Conservation (phyloP, 2,113 vertebrate species). For the Hemicordylus capensis region DNA sequence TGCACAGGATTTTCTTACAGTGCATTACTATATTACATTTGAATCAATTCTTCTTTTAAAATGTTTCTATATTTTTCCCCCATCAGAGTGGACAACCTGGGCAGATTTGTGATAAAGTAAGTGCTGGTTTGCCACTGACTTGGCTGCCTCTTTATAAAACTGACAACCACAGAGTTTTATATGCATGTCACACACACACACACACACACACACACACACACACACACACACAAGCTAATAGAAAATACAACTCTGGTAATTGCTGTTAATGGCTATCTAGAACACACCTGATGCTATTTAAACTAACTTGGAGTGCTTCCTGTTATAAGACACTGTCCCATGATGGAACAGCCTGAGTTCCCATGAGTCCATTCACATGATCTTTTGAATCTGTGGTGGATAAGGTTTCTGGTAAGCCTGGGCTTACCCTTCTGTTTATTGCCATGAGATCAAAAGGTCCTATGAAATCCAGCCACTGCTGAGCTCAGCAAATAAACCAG, state of each 20-base stretch:
- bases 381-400: not conserved
- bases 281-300: not conserved
- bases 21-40: not conserved
- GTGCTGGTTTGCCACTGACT: not conserved
- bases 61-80: not conserved
- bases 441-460: not conserved
- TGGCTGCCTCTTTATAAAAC: not conserved
- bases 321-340: not conserved
- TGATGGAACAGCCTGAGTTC: not conserved
- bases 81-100: not conserved
- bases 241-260: not conserved
- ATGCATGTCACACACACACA: not conserved
- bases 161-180: not conserved
- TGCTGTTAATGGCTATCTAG: not conserved
- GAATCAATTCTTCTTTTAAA: not conserved
- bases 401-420: not conserved
- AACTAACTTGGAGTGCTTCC: not conserved
- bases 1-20: not conserved
- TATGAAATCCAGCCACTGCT: not conserved
- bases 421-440: not conserved
- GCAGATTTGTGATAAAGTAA: slow-evolving; percentile 13
- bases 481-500: not conserved
- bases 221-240: too few species aligned
- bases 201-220: too few species aligned
- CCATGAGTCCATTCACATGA: not conserved